A percentile compares a stretch with the other conserved stretches of the same genome.
Evolutionary conservation across 1,140 invertebrate species (phyloP).

Genomic region (Ganaspis sp.): DNA sequence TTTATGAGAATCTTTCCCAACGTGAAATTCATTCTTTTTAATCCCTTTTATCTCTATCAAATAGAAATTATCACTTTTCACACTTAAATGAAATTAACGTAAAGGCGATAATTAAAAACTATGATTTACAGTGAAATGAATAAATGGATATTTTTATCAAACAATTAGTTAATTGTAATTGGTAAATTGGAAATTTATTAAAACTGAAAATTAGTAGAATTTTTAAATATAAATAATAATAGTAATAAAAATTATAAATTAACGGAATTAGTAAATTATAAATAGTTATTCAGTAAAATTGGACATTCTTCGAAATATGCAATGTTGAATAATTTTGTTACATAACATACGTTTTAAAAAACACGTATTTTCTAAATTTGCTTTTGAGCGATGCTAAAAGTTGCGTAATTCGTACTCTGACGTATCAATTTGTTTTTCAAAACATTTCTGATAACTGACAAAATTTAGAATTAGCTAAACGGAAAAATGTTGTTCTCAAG

Average conservation of each 20-base stretch:
- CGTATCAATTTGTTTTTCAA: constrained; percentile 2
- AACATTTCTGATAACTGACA: background rate
- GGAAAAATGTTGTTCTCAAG: background rate
- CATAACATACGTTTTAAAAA: background rate
- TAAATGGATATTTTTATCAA: too few species aligned
- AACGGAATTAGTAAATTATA: too few species aligned
- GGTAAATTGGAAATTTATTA: too few species aligned
- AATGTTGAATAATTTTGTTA: background rate
- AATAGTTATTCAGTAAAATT: too few species aligned
- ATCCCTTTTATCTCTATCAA: background rate
- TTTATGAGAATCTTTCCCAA: background rate
- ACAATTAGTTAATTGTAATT: too few species aligned
- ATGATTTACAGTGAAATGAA: too few species aligned
- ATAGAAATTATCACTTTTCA: constrained; percentile 5
- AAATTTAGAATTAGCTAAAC: background rate
- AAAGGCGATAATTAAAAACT: background rate
- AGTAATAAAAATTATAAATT: too few species aligned
- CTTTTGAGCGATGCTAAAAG: constrained; percentile 5
- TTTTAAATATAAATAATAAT: too few species aligned
- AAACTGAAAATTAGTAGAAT: too few species aligned
- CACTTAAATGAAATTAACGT: background rate
- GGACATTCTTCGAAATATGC: too few species aligned
- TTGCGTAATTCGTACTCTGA: background rate
- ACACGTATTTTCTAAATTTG: background rate
- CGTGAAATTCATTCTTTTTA: too few species aligned